phyloP scores from a whole-genome alignment of 1,140 invertebrate genomes.

The Atta colombica region DNA sequence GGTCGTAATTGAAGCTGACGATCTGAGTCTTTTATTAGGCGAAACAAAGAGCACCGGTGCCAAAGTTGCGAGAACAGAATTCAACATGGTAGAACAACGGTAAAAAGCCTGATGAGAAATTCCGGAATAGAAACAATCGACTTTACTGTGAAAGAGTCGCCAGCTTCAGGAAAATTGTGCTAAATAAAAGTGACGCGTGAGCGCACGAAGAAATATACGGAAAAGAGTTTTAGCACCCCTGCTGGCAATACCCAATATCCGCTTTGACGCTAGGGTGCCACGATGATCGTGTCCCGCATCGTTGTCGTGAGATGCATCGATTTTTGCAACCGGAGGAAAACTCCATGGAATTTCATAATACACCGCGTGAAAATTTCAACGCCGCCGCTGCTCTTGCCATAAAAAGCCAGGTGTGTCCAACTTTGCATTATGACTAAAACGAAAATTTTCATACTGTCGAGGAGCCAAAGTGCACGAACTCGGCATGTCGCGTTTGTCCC shows the following conservation, averaged over 20 bases:
- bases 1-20: slow-evolving; percentile 68
- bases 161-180: not conserved
- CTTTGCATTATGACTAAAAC: slow-evolving; percentile 50
- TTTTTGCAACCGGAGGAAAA: slow-evolving; percentile 31
- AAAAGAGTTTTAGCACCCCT: slow-evolving; percentile 14
- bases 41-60: slow-evolving; percentile 56
- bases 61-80: slow-evolving; percentile 65
- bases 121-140: slow-evolving; percentile 71
- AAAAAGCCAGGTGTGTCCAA: slow-evolving; percentile 53
- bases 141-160: slow-evolving; percentile 40
- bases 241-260: slow-evolving; percentile 64
- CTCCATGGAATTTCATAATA: slow-evolving; percentile 53
- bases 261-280: slow-evolving; percentile 44
- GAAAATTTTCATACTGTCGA: slow-evolving; percentile 48
- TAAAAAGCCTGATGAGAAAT: slow-evolving; percentile 69
- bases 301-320: slow-evolving; percentile 45
- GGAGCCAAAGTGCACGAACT: slow-evolving; percentile 36
- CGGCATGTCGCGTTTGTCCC: not conserved
- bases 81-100: slow-evolving; percentile 59
- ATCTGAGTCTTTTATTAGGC: slow-evolving; percentile 66
- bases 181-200: slow-evolving; percentile 61
- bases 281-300: slow-evolving; percentile 25
- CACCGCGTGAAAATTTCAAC: slow-evolving; percentile 62
- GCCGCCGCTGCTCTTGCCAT: not conserved
- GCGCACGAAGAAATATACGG: slow-evolving; percentile 41